Conservation (phyloP, 37 sponge, comb jelly and placozoan genomes). For the Chondrosia reniformis region DNA sequence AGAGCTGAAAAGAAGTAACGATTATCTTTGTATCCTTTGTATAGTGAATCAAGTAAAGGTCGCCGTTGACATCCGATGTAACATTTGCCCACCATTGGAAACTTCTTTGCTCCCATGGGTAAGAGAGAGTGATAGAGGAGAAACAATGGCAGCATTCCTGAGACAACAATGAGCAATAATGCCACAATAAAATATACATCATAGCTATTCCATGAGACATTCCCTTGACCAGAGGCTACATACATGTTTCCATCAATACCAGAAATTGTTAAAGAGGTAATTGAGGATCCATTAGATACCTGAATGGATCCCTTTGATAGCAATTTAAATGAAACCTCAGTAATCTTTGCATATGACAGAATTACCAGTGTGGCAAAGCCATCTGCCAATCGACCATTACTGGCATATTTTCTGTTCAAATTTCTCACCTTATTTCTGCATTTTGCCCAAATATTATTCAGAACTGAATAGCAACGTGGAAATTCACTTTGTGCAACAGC, state of each 20-base stretch:
- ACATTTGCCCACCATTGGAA: not conserved
- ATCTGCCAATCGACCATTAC: no score
- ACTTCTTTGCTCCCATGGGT: not conserved
- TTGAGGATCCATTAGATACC: no score
- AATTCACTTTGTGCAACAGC: not conserved
- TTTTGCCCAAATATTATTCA: no score
- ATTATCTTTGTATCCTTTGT: constrained; percentile 14
- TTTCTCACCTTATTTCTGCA: no score
- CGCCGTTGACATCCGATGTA: not conserved
- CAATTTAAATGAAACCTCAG: constrained; percentile 49
- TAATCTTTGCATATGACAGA: constrained; percentile 68
- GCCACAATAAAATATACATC: no score
- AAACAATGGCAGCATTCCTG: not conserved
- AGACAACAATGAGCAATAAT: not conserved
- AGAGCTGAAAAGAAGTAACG: not conserved
- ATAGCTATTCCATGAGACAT: no score
- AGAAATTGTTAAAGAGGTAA: no score
- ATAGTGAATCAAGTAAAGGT: not conserved
- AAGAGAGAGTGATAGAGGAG: not conserved
- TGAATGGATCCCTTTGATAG: no score
- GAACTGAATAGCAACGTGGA: no score
- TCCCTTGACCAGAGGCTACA: no score
- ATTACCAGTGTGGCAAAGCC: constrained; percentile 61
- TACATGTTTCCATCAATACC: no score
- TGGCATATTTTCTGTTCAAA: no score